Percentiles rank a stretch among this genome's conserved stretches.
Conservation (phyloP, 2,797 vertebrate species). For the Falco peregrinus region DNA sequence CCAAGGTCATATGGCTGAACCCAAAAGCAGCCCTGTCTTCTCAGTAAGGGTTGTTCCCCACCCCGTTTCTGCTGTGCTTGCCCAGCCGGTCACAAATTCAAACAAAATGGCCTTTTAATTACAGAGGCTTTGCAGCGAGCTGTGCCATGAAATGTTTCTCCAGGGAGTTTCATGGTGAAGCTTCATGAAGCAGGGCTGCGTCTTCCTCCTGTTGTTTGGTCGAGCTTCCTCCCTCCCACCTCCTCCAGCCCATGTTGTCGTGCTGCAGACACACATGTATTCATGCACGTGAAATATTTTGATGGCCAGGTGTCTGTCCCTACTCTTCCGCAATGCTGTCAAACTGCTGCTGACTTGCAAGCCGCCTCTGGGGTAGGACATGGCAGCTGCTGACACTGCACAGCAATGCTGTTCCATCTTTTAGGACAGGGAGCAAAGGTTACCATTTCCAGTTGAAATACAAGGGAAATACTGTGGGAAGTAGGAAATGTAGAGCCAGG, state of each 20-base stretch:
- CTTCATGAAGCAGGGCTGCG: neutral
- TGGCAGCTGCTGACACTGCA: neutral
- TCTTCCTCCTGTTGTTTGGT: neutral
- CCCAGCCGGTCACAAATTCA: neutral
- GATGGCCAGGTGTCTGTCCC: neutral
- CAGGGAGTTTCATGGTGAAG: neutral
- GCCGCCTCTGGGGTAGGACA: neutral
- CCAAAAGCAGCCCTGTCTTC: neutral
- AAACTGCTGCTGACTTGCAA: neutral
- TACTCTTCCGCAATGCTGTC: neutral
- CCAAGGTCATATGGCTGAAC: neutral
- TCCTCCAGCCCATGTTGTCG: neutral
- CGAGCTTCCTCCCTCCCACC: neutral
- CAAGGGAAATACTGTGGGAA: neutral
- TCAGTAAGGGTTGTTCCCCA: neutral
- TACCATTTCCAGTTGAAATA: neutral
- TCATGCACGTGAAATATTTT: fast-evolving
- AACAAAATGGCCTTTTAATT: neutral
- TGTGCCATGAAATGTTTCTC: neutral
- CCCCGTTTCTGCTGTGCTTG: neutral
- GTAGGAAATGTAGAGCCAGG: neutral
- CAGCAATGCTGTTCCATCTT: neutral
- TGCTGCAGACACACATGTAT: neutral
- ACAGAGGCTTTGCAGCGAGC: neutral
- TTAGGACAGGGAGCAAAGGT: neutral